These are phyloP conservation scores for Agrochola lota DNA, from an alignment of 2,888 invertebrate genomes.

Conservation along the genomic window DNA sequence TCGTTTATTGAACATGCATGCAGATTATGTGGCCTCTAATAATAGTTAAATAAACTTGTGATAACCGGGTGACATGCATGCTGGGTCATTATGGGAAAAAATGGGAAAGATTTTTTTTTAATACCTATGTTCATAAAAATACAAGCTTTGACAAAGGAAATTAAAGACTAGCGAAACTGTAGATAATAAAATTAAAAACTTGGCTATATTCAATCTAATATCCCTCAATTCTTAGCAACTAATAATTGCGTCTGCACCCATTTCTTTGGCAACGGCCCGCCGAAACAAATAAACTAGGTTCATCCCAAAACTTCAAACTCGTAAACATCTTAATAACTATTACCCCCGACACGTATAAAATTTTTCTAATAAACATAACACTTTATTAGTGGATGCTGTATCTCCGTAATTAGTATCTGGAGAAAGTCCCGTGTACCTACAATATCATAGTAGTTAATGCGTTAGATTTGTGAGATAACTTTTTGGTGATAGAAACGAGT, in stretches of 20 bases:
- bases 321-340: slow-evolving; percentile 49
- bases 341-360: slow-evolving; percentile 30
- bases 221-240: too few species aligned
- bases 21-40: slow-evolving; percentile 64
- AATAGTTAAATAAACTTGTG: slow-evolving; percentile 60
- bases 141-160: too few species aligned
- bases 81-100: slow-evolving; percentile 27
- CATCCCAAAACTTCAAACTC: slow-evolving; percentile 8
- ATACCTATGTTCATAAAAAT: too few species aligned
- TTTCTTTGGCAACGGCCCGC: slow-evolving; percentile 13
- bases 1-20: slow-evolving; percentile 69
- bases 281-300: slow-evolving; percentile 5
- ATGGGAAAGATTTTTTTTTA: too few species aligned
- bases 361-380: slow-evolving; percentile 53
- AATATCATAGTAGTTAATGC: slow-evolving; percentile 50
- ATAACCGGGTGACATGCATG: slow-evolving; percentile 56
- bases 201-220: too few species aligned
- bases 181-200: too few species aligned
- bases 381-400: slow-evolving; percentile 54
- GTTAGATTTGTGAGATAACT: slow-evolving; percentile 59
- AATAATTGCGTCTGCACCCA: not conserved
- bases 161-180: too few species aligned
- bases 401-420: slow-evolving; percentile 59
- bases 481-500: slow-evolving; percentile 56
- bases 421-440: slow-evolving; percentile 57